These are phyloP conservation scores for Cettia cetti DNA, from an alignment of 2,113 vertebrate genomes.

Conservation along the genomic window DNA sequence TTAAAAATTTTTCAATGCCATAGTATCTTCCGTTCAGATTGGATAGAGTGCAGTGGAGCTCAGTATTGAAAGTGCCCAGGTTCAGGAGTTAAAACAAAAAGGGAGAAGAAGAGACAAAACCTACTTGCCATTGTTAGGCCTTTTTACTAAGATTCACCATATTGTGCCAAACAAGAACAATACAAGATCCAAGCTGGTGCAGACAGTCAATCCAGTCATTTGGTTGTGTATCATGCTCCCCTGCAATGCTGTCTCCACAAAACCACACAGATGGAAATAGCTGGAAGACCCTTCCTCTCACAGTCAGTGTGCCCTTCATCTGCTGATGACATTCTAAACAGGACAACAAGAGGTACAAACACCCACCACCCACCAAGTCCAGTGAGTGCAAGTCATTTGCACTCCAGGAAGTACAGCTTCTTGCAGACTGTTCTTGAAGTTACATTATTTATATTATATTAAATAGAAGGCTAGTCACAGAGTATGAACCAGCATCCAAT, in stretches of 20 bases:
- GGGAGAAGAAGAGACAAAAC: no score
- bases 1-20: background rate
- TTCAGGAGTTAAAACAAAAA: background rate
- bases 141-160: background rate
- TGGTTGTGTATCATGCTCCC: accelerated
- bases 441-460: background rate
- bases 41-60: background rate
- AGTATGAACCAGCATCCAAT: background rate
- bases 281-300: background rate
- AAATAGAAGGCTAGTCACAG: background rate
- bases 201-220: background rate
- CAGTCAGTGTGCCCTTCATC: background rate
- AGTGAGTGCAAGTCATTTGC: background rate
- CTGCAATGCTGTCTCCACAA: background rate
- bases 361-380: accelerated
- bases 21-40: background rate
- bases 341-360: background rate
- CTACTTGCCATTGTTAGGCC: background rate
- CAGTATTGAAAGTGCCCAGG: background rate
- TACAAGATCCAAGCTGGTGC: background rate
- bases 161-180: background rate
- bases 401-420: background rate
- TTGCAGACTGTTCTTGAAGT: background rate
- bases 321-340: background rate
- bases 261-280: background rate